These are phyloP conservation scores for Myotis planiceps DNA, from an alignment of 2,797 vertebrate species.

Conservation along the genomic window DNA sequence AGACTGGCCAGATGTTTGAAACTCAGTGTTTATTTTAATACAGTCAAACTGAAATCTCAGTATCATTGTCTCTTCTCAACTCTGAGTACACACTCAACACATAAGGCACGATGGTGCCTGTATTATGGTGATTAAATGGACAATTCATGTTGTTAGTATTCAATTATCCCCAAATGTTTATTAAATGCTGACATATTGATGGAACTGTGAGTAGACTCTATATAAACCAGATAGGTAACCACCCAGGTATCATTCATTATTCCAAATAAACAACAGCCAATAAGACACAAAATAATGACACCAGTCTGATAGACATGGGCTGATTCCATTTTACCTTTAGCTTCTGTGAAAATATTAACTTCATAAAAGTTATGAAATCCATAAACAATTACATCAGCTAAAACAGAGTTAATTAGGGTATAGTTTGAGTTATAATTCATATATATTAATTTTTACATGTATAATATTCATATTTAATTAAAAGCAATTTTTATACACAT, in stretches of 20 bases:
- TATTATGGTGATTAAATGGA: conserved; percentile 15
- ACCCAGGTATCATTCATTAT: not conserved
- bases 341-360: conserved; percentile 11
- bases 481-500: not conserved
- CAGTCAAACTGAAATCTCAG: conserved; percentile 43
- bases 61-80: conserved; percentile 29
- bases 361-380: not conserved
- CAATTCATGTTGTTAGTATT: conserved; percentile 2
- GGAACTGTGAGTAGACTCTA: not conserved
- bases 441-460: not conserved
- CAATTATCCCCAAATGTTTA: conserved; percentile 36
- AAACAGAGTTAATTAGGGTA: not conserved
- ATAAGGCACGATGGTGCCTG: not conserved
- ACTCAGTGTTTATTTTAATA: conserved; percentile 44
- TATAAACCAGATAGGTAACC: conserved; percentile 41
- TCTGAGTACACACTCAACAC: conserved; percentile 14
- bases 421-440: not conserved
- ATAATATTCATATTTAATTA: not conserved
- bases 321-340: conserved; percentile 11
- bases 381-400: not conserved
- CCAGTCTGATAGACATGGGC: not conserved
- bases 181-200: conserved; percentile 41
- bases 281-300: not conserved
- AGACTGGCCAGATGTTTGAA: conserved; percentile 55
- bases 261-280: conserved; percentile 6